phyloP scores from a whole-genome alignment of 1,140 invertebrate genomes.

The Pteromalus puparum region DNA sequence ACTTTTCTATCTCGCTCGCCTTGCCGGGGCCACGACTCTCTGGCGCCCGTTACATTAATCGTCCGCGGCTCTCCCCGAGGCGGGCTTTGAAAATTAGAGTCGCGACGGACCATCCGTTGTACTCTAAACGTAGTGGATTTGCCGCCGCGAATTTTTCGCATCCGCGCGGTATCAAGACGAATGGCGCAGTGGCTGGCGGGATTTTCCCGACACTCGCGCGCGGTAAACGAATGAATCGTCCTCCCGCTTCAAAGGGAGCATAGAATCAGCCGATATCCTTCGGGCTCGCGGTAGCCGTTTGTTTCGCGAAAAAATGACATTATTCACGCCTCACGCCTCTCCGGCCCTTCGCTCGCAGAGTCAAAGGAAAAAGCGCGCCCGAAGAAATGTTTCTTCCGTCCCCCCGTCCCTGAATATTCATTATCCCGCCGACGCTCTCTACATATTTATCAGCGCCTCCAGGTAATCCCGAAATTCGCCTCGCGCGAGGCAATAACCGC shows the following conservation, averaged over 20 bases:
- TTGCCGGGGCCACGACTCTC: background rate
- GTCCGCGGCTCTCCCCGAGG: background rate
- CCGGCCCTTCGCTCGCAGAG: too few species aligned
- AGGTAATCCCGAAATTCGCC: slow-evolving; percentile 39
- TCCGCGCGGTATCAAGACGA: slow-evolving; percentile 19
- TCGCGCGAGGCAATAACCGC: slow-evolving; percentile 17
- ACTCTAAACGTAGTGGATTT: slow-evolving; percentile 28
- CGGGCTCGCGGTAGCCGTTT: too few species aligned
- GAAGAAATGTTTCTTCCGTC: slow-evolving; percentile 37
- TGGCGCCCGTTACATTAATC: slow-evolving; percentile 44
- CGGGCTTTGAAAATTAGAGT: slow-evolving; percentile 42
- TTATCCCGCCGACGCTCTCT: background rate
- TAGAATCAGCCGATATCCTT: too few species aligned
- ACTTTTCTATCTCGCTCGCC: background rate
- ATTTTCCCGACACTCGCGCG: background rate
- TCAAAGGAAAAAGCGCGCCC: background rate
- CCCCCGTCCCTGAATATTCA: slow-evolving; percentile 43
- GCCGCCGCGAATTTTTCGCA: slow-evolving; percentile 10
- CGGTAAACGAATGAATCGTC: too few species aligned
- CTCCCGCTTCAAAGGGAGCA: too few species aligned
- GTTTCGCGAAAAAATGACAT: background rate
- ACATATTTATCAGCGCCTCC: slow-evolving; percentile 47
- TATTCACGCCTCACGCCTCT: too few species aligned
- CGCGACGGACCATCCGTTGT: slow-evolving; percentile 40
- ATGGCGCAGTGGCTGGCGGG: background rate